These are phyloP conservation scores for Parelbella ahira DNA, from an alignment of 2,888 invertebrate species.

Conservation along the genomic window DNA sequence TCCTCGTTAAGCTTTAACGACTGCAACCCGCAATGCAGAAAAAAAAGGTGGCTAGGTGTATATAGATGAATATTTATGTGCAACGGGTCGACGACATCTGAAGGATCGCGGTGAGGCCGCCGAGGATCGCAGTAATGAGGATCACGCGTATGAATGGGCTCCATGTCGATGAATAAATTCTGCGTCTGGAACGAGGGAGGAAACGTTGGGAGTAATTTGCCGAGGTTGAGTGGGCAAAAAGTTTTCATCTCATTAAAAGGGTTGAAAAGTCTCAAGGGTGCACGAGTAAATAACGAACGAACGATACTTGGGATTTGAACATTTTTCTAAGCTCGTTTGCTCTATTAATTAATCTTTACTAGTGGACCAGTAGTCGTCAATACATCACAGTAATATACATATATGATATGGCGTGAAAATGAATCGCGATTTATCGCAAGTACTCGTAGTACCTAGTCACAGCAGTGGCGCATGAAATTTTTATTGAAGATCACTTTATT, in stretches of 20 bases:
- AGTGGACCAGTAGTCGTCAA: too few relatives aligned
- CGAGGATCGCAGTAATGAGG: constrained; percentile 23
- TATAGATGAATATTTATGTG: constrained; percentile 27
- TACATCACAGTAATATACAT: too few relatives aligned
- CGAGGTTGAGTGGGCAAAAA: constrained; percentile 9
- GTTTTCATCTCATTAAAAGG: constrained; percentile 22
- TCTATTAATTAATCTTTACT: too few relatives aligned
- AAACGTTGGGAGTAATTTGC: constrained; percentile 17
- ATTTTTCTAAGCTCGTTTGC: background rate
- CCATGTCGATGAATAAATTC: constrained; percentile 23
- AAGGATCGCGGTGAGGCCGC: constrained; percentile 20
- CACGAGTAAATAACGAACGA: too few relatives aligned
- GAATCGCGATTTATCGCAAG: too few relatives aligned
- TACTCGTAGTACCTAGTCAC: too few relatives aligned
- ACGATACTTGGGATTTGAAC: background rate
- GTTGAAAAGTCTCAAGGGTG: constrained; percentile 1
- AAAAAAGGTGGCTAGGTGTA: constrained; percentile 20
- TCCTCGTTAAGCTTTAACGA: constrained; percentile 22
- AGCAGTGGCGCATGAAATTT: too few relatives aligned
- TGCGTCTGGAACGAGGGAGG: constrained; percentile 16
- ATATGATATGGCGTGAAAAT: too few relatives aligned
- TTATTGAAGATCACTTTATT: too few relatives aligned
- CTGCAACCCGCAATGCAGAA: constrained; percentile 16
- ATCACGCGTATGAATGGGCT: constrained; percentile 22
- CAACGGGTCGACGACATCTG: constrained; percentile 29